Evolutionary conservation across 1,140 invertebrate species (phyloP), one percentile per base, ranked within the genome.

Genomic region (Neodiprion lecontei): DNA sequence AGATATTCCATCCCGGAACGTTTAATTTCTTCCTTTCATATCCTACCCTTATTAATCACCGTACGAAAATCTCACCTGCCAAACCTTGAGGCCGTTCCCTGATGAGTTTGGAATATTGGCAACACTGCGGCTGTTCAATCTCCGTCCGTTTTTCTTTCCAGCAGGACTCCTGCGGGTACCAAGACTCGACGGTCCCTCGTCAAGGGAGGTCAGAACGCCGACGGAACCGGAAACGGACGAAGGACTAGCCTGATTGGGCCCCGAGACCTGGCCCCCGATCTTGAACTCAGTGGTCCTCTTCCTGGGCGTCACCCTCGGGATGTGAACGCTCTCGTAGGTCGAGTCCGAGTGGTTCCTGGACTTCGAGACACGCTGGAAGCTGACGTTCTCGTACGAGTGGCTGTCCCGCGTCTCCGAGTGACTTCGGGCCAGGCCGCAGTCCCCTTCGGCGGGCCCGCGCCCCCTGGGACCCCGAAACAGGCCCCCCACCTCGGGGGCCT

Each of bases 291-390:
- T 80, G 14, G 76, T 75, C 49, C 77, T 82, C 69, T 80, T 85
- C 14, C 82, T 77, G 0, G 84, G 74, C 7, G 77, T 80, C 4
- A 87, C 79, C 47, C 86, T 79, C 2, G 86, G 86, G 75, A 87
- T 87, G 67, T 85, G 81, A 70, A 87, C 86, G 70, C 84, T 82
- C 28, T 86, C 83, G 70, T 84, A 82, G 23, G 80, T 79, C 23
- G 82, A 69, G 23, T 82, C 74, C 1, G 78, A 78, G 4, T 74
- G 70, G 49, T 78, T 72, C 14, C 76, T 79, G 0, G 65, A 48
- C 53, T 77, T 81, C 1, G 23, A 12, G 61, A 79, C 79, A 48
- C 80, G 82, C 21, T 81, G 79, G n/a, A 82, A 69, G 68, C 11
- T 11, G 21, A 61, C 53, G n/a, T 61, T 61, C 68, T 61, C 53